A percentile compares a stretch with the other conserved stretches of the same genome.
These are phyloP conservation scores for Pithys albifrons DNA, from an alignment of 2,113 vertebrate genomes.

Conservation along the genomic window DNA sequence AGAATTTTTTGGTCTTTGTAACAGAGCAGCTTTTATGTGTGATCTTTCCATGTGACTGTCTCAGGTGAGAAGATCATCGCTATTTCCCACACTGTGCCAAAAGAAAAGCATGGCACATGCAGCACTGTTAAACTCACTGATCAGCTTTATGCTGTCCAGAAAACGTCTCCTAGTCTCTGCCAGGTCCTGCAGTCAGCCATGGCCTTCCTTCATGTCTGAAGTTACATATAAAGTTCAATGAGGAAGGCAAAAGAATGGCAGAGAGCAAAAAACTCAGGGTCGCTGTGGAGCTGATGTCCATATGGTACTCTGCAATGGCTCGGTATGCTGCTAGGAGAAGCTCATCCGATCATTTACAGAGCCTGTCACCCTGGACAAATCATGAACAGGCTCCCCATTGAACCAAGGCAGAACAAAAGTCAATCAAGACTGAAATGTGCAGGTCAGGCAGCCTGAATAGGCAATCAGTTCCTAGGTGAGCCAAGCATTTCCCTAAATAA, in stretches of 20 bases:
- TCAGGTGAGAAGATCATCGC: neutral
- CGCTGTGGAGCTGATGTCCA: neutral
- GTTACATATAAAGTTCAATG: neutral
- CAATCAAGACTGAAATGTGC: conserved; percentile 26
- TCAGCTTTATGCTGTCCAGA: neutral
- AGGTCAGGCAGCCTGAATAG: conserved; percentile 38
- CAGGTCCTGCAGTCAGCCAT: neutral
- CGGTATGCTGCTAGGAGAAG: neutral
- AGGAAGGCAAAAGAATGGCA: neutral
- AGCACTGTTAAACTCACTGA: neutral
- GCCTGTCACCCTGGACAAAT: neutral
- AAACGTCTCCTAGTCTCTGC: neutral
- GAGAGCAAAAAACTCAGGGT: neutral
- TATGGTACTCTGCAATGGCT: neutral
- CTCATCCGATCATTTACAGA: neutral
- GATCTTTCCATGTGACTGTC: neutral
- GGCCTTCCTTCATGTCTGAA: neutral
- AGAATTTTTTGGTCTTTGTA: neutral
- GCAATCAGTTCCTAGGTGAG: conserved; percentile 28
- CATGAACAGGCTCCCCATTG: neutral
- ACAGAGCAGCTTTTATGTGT: neutral
- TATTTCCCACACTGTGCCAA: neutral
- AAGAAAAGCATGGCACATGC: neutral
- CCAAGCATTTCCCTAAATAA: conserved; percentile 9
- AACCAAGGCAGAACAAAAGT: conserved; percentile 21